phyloP scores from a whole-genome alignment of 2,113 vertebrate genomes.

The Sminthopsis crassicaudata region DNA sequence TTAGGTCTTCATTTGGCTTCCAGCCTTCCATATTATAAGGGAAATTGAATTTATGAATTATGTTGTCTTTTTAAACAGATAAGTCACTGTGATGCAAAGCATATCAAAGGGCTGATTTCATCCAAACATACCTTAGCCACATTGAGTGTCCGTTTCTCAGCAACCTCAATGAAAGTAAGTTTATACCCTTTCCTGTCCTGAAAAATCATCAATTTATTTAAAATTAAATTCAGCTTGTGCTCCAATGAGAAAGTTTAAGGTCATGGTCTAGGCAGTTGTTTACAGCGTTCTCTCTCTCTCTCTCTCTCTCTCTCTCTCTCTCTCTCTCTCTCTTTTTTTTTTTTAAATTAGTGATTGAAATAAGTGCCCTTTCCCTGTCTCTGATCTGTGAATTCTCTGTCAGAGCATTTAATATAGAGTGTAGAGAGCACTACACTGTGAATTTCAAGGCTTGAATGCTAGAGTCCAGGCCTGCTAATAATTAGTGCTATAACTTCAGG shows the following conservation, averaged over 20 bases:
- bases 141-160: conserved; percentile 89
- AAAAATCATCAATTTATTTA: not conserved
- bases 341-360: not conserved
- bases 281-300: not conserved
- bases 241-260: not conserved
- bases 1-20: conserved; percentile 7
- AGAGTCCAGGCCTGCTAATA: not conserved
- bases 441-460: not conserved
- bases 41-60: not conserved
- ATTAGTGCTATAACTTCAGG: not conserved
- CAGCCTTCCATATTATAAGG: not conserved
- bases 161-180: conserved; percentile 93
- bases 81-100: conserved; percentile 91
- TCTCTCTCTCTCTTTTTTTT: too few species aligned
- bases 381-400: not conserved
- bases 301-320: too few species aligned
- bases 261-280: not conserved
- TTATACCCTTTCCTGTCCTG: not conserved
- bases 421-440: not conserved
- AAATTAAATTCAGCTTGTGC: not conserved
- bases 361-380: not conserved
- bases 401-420: not conserved
- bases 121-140: conserved; percentile 91
- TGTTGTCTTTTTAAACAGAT: conserved; percentile 85
- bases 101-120: conserved; percentile 90